A percentile compares a stretch with the other conserved stretches of the same genome.
Conservation (phyloP, 1,140 invertebrate species). For the Drosophila simulans region DNA sequence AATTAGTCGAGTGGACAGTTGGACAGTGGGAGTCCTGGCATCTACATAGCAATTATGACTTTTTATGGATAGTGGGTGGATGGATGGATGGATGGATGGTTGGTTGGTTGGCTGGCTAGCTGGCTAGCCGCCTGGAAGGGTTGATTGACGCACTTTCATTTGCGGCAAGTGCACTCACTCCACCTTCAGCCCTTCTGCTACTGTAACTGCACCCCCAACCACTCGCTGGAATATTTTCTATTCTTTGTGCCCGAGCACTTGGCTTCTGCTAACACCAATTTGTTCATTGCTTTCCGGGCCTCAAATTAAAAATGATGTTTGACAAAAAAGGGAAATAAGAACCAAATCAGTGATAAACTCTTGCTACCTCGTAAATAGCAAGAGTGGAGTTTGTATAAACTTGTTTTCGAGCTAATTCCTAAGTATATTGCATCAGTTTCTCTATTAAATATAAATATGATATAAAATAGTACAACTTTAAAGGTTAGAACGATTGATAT, state of each 20-base stretch:
- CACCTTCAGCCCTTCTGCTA: neutral
- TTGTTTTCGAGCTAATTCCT: too few relatives aligned
- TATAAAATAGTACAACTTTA: too few relatives aligned
- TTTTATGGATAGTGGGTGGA: constrained; percentile 51
- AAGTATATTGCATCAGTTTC: too few relatives aligned
- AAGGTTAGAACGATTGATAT: too few relatives aligned
- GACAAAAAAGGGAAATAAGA: constrained; percentile 36
- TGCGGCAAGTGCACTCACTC: constrained; percentile 30
- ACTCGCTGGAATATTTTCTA: constrained; percentile 4
- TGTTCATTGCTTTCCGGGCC: constrained; percentile 73
- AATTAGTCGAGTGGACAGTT: constrained; percentile 60
- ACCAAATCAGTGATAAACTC: constrained; percentile 14
- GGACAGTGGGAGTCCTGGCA: constrained; percentile 27
- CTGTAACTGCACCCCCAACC: constrained; percentile 5
- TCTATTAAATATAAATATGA: too few relatives aligned
- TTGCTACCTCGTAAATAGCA: constrained; percentile 7
- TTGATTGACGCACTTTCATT: constrained; percentile 69
- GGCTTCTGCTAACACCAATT: constrained; percentile 82
- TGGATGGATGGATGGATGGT: too few relatives aligned
- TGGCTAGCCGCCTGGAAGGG: constrained; percentile 53
- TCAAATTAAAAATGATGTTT: constrained; percentile 76
- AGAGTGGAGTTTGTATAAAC: too few relatives aligned
- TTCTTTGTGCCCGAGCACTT: constrained; percentile 66
- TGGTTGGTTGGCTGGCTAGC: constrained; percentile 7
- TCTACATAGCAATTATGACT: constrained; percentile 74